Percentiles rank a stretch among this genome's conserved stretches.
phyloP scores from a whole-genome alignment of 2,113 vertebrate species.

The Rhabdornis inornatus region DNA sequence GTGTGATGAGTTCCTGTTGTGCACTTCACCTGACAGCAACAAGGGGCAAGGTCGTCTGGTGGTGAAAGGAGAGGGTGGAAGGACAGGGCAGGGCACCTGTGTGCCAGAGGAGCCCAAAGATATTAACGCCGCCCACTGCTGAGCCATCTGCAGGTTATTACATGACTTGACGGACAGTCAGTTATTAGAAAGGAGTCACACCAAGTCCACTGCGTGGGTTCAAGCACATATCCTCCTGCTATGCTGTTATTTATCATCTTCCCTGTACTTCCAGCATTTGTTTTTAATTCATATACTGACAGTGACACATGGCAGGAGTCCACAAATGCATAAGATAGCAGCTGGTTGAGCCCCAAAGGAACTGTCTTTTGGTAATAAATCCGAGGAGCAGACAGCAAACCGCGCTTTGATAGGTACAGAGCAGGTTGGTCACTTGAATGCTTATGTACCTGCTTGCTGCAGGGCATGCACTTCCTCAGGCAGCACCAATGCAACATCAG shows the following conservation, averaged over 20 bases:
- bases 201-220: background rate
- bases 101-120: background rate
- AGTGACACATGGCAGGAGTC: conserved; percentile 12
- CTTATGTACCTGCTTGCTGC: background rate
- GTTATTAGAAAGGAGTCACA: conserved; percentile 44
- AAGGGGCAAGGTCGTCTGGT: background rate
- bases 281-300: conserved; percentile 35
- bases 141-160: conserved; percentile 48
- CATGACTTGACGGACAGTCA: background rate
- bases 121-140: conserved; percentile 46
- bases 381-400: background rate
- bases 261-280: conserved; percentile 2
- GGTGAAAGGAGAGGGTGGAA: background rate
- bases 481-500: background rate
- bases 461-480: background rate
- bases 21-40: background rate
- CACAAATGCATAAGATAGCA: background rate
- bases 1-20: fast-evolving
- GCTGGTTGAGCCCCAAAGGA: conserved; percentile 22
- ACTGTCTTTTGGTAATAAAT: background rate
- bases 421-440: background rate
- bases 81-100: background rate
- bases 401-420: background rate
- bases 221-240: background rate
- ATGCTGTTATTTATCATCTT: conserved; percentile 5